Percentiles rank a stretch among this genome's conserved stretches.
phyloP scores from a whole-genome alignment of 2,113 vertebrate species.

The Pelvicachromis taeniatus region DNA sequence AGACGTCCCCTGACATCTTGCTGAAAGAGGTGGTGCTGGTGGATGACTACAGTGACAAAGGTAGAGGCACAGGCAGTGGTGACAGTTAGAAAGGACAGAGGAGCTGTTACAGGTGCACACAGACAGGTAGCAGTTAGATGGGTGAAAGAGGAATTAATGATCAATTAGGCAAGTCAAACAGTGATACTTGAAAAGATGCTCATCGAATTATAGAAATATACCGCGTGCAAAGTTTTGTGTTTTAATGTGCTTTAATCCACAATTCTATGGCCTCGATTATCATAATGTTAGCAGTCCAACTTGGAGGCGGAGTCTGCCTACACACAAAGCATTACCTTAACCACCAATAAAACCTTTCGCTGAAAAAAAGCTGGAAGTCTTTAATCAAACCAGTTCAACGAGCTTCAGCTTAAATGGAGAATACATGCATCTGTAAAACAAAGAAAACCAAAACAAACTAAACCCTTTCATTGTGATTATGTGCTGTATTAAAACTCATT shows the following conservation, averaged over 20 bases:
- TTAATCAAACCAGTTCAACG: neutral
- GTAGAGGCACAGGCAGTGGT: conserved; percentile 53
- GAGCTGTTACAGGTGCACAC: neutral
- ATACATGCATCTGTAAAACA: neutral
- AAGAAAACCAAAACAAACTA: neutral
- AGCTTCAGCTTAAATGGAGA: neutral
- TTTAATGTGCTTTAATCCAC: neutral
- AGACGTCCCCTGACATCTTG: conserved; percentile 90
- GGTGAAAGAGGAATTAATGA: neutral
- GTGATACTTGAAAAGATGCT: neutral
- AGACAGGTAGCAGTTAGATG: neutral
- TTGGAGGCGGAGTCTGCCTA: neutral
- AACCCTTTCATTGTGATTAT: neutral
- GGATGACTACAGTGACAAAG: conserved; percentile 95
- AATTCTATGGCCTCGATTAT: neutral
- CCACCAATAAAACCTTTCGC: neutral
- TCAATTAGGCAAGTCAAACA: neutral
- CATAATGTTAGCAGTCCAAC: neutral
- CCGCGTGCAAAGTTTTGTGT: neutral
- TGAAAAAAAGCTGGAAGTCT: neutral
- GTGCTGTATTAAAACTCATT: neutral
- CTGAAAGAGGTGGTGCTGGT: conserved; percentile 92
- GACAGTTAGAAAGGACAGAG: neutral
- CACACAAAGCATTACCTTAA: neutral
- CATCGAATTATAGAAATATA: neutral